Base-by-base conservation (phyloP, 1,140 invertebrate species). In the Tribolium madens region DNA sequence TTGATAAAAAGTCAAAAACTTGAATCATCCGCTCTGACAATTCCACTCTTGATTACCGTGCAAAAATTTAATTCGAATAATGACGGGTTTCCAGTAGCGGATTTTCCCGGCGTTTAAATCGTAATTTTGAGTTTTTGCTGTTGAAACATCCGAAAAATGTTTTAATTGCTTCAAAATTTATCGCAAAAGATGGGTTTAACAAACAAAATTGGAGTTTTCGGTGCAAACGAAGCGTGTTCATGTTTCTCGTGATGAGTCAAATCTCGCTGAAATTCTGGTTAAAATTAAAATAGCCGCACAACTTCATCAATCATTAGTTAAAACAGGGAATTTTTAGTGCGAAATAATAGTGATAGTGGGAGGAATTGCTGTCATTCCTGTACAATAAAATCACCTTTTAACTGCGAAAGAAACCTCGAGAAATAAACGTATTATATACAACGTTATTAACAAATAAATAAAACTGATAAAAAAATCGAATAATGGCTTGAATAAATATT, bases 171-270 rank as follows among this genome's bases (percentile, higher is more conserved):
- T 1, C 7, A 21, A 57, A 33, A 33, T 64, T 64, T 33, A 33
- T 31, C 26, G 31, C 14, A 33, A n/a, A 64, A 64, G 57, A 64
- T 33, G 57, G 2, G 14, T 2, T 57, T 14, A 33, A 42, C 57
- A 64, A 64, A 64, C 31, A 64, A 64, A 64, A 36, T 12, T 42
- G n/a, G 26, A 33, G 36, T 57, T 57, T 57, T 26, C 6, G 21
- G 21, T 17, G 48, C 13, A 64, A 64, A 64, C 57, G 57, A 64
- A 15, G 57, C 57, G 57, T 57, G 52, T 57, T 42, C 36, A 18
- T 33, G 12, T 64, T 64, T 12, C 26, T 33, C 26, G 31, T 33
- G 57, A 64, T 33, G 57, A 64, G 26, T 64, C n/a, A 57, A 57
- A 57, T 57, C 52, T 57, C 26, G 57, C 26, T 64, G 53, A 18